Percentiles rank a stretch among this genome's conserved stretches.
Evolutionary conservation across 1,140 invertebrate genomes (phyloP).

Genomic region (Gryllus bimaculatus): DNA sequence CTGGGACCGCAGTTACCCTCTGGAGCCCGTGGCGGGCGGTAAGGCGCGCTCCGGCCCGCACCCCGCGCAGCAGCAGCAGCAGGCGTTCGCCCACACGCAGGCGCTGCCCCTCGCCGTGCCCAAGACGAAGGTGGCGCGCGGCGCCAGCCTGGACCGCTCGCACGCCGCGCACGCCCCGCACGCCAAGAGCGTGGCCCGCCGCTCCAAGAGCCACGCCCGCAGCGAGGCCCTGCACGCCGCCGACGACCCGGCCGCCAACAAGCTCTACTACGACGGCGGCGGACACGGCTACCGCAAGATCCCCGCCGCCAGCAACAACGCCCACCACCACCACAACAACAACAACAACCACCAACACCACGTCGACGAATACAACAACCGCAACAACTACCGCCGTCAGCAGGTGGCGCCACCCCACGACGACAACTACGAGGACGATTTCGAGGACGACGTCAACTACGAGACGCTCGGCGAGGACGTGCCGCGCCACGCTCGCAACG

Average conservation of each 20-base stretch:
- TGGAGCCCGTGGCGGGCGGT: constrained; percentile 53
- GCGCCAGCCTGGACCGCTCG: constrained; percentile 14
- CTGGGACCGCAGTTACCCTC: constrained; percentile 68
- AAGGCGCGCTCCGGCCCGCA: constrained; percentile 16
- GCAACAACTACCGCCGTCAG: background rate
- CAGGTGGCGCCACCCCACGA: background rate
- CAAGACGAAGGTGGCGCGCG: constrained; percentile 7
- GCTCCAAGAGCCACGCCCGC: constrained; percentile 18
- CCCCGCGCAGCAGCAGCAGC: background rate
- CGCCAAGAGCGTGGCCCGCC: background rate
- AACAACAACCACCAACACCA: background rate
- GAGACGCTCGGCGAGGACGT: background rate
- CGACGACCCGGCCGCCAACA: background rate
- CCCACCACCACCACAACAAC: background rate
- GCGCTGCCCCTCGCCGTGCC: background rate
- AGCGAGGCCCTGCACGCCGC: background rate
- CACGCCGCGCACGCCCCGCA: background rate
- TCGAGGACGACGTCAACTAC: background rate
- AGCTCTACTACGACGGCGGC: background rate
- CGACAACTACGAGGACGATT: background rate
- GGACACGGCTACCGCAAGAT: background rate
- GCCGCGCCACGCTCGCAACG: background rate
- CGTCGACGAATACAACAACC: constrained; percentile 8
- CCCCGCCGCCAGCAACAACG: background rate
- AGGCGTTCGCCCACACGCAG: background rate